phyloP scores from a whole-genome alignment of 2,888 invertebrate genomes.

The Sinohyriopsis cumingii region DNA sequence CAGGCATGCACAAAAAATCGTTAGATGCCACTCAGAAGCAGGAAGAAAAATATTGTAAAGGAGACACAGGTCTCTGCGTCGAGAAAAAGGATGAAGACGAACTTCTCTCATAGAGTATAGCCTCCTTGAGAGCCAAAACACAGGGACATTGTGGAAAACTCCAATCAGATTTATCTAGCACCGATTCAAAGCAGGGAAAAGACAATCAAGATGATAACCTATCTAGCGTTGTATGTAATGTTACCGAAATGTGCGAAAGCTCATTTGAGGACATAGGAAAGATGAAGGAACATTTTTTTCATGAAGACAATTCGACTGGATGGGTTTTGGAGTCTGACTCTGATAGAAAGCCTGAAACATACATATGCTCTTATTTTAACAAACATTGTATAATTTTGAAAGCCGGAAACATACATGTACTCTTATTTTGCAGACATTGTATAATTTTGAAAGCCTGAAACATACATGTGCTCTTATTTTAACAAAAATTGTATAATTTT shows the following conservation, averaged over 20 bases:
- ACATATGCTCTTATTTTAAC: no score
- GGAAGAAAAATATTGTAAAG: constrained; percentile 77
- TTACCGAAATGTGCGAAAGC: constrained; percentile 10
- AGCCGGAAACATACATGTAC: no score
- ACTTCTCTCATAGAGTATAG: constrained; percentile 90
- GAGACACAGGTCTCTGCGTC: constrained; percentile 6
- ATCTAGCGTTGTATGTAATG: not conserved
- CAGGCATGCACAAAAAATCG: constrained; percentile 99
- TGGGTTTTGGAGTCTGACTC: no score
- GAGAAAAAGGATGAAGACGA: constrained; percentile 71
- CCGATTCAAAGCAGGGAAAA: constrained; percentile 2
- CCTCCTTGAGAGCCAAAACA: constrained; percentile 92
- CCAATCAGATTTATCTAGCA: constrained; percentile 13
- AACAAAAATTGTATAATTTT: no score
- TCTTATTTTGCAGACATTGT: no score
- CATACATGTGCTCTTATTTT: no score
- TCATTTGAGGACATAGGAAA: constrained; percentile 22
- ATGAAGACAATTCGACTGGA: no score
- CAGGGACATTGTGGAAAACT: constrained; percentile 83
- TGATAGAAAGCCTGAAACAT: no score
- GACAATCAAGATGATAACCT: not conserved
- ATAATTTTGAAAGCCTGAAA: no score
- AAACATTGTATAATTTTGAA: no score
- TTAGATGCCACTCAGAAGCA: constrained; percentile 96
- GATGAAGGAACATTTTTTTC: constrained; percentile 8